Conservation (phyloP, 2,888 invertebrate species). For the Caenorhabditis auriculariae region DNA sequence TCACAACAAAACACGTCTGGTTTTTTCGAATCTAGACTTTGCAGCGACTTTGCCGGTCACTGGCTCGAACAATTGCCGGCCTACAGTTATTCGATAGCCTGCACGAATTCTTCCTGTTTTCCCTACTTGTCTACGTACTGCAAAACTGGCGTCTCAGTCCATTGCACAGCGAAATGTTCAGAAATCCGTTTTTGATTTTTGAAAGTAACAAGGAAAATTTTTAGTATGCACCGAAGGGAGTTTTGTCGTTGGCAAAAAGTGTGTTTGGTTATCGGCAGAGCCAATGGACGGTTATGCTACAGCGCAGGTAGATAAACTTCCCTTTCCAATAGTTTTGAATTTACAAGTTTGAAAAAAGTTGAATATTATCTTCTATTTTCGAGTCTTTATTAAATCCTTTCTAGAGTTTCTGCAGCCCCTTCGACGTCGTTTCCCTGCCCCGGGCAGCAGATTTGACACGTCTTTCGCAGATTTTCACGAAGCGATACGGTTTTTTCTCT, state of each 20-base stretch:
- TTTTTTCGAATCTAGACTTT: no score
- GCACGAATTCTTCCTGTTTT: slow-evolving; percentile 16
- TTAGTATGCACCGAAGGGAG: slow-evolving; percentile 20
- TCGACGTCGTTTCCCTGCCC: not conserved
- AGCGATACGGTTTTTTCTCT: not conserved
- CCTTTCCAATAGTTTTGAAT: not conserved
- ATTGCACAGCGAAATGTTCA: slow-evolving; percentile 17
- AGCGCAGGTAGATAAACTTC: slow-evolving; percentile 3
- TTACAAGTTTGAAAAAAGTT: not conserved
- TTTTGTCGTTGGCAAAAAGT: slow-evolving; percentile 18
- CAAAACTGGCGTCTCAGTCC: slow-evolving; percentile 19
- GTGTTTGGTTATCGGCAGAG: slow-evolving; percentile 13
- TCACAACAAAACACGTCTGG: no score
- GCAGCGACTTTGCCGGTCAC: slow-evolving; percentile 9
- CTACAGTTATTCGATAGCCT: slow-evolving; percentile 23
- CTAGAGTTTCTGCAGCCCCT: not conserved
- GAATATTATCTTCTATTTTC: not conserved
- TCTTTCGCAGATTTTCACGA: not conserved
- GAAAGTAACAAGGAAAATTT: no score
- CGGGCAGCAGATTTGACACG: not conserved
- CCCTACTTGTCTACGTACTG: slow-evolving; percentile 25
- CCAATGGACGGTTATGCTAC: slow-evolving; percentile 14
- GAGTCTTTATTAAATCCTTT: not conserved
- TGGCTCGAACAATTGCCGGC: slow-evolving; percentile 7
- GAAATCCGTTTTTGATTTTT: no score